Evolutionary conservation across 1,140 invertebrate genomes (phyloP), one percentile per base, ranked within the genome.

Genomic region (Tyrophagus putrescentiae): DNA sequence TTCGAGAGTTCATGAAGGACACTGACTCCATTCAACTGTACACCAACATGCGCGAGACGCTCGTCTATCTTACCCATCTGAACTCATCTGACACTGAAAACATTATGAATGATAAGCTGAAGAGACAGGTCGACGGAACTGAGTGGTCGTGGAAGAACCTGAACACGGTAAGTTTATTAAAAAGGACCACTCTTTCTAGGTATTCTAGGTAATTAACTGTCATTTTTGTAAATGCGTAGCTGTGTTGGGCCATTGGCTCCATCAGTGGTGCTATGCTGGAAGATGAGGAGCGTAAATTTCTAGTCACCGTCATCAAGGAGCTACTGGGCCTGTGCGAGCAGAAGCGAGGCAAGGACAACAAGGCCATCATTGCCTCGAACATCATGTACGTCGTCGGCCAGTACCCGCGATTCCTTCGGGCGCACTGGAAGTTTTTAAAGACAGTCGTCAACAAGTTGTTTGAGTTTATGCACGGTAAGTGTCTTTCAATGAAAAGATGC

Each of bases 351-450:
- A 99, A 99, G 76, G 95, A 99, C 73, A 99, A 99, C 73, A 99
- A 99, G 76, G 96, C 96, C 48, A 98, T 98, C 56, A 96, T 99
- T 69, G 96, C 96, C 5, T 97, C 93, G 62, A 98, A 99, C 73
- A 99, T 99, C 64, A 99, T 99, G 96, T 99, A 99, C 73, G 95
- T 99, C 63, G 96, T 99, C 32, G 96, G 96, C 27, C 96, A 99
- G 71, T 99, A 99, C 77, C 96, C 96, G 50, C 78, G 95, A 45
- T 99, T 99, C 76, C 77, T 99, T 36, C 77, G 92, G 67, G 93
- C 92, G n/a, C 96, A 99, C 75, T 99, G 96, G 96, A 94, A 96
- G 73, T 99, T 99, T 75, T 78, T 99, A n/a, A 99, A 99, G 77
- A 99, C 96, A 60, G 96, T 99, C 69, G 94, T 99, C 45, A 98